phyloP scores from a whole-genome alignment of 2,888 invertebrate genomes.

The Drosophila colorata region DNA sequence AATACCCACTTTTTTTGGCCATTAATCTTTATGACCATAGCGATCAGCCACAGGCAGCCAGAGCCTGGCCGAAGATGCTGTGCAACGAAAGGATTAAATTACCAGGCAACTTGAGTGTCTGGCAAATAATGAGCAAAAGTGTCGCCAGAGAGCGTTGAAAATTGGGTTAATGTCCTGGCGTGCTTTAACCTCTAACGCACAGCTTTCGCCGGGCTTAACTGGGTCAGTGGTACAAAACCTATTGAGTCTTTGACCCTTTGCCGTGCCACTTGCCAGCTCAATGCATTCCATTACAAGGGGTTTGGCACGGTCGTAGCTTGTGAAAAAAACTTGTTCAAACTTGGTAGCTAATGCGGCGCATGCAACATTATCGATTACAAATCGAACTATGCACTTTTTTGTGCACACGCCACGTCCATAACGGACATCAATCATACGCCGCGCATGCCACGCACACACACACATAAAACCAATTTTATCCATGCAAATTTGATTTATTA shows the following conservation, averaged over 20 bases:
- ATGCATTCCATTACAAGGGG: conserved; percentile 16
- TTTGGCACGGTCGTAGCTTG: background rate
- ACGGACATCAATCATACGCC: conserved; percentile 54
- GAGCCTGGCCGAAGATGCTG: conserved; percentile 55
- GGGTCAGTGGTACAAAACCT: conserved; percentile 71
- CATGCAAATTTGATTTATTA: conserved; percentile 51
- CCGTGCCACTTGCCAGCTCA: conserved; percentile 36
- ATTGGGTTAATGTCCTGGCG: conserved; percentile 75
- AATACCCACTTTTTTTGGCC: conserved; percentile 51
- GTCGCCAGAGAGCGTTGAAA: conserved; percentile 33
- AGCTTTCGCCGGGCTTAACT: conserved; percentile 44
- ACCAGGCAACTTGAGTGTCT: conserved; percentile 42
- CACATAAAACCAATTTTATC: conserved; percentile 1
- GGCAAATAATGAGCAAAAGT: conserved; percentile 39
- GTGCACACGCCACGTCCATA: conserved; percentile 13
- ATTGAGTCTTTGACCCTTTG: conserved; percentile 51
- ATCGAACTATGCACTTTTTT: conserved; percentile 63
- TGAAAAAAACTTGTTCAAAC: conserved; percentile 10
- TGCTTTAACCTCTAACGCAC: conserved; percentile 67
- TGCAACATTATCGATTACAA: conserved; percentile 64
- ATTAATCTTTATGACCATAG: conserved; percentile 46
- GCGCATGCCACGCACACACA: conserved; percentile 10
- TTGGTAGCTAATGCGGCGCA: conserved; percentile 16
- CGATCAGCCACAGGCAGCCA: conserved; percentile 42
- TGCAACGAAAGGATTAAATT: conserved; percentile 65